Evolutionary conservation across 2,797 vertebrate genomes (phyloP).

Genomic region (Esox lucius): DNA sequence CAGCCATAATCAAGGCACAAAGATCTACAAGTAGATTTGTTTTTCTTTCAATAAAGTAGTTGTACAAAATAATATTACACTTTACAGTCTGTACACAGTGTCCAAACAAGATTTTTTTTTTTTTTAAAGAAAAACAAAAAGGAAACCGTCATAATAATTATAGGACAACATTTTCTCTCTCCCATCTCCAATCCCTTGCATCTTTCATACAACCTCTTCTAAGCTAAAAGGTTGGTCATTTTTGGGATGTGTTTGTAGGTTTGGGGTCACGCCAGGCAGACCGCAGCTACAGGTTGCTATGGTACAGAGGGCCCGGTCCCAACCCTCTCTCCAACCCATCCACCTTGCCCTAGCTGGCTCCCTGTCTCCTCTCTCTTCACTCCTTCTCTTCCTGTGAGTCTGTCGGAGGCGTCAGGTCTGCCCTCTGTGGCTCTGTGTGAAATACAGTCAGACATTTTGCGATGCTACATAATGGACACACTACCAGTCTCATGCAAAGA

Average conservation of each 20-base stretch:
- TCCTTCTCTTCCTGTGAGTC: background rate
- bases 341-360: conserved; percentile 35
- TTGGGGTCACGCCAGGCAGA: conserved; percentile 71
- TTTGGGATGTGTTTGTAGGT: conserved; percentile 66
- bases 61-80: conserved; percentile 99
- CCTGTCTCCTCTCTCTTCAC: conserved; percentile 59
- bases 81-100: conserved; percentile 95
- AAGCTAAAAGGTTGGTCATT: conserved; percentile 79
- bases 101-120: conserved; percentile 82
- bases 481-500: conserved; percentile 89
- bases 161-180: conserved; percentile 53
- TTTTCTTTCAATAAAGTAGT: conserved; percentile 93
- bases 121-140: conserved; percentile 54
- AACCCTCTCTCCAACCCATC: conserved; percentile 54
- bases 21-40: conserved; percentile 89
- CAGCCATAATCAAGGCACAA: conserved; percentile 91
- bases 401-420: conserved; percentile 25
- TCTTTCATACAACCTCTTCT: conserved; percentile 66
- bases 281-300: conserved; percentile 73
- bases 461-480: conserved; percentile 86
- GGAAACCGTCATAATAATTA: conserved; percentile 55
- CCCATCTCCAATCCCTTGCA: conserved; percentile 21
- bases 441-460: conserved; percentile 87
- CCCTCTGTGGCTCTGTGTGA: conserved; percentile 60
- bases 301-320: conserved; percentile 76